Evolutionary conservation across 2,888 invertebrate genomes (phyloP).

Genomic region (Pseudococcus jackbeardsleyi): DNA sequence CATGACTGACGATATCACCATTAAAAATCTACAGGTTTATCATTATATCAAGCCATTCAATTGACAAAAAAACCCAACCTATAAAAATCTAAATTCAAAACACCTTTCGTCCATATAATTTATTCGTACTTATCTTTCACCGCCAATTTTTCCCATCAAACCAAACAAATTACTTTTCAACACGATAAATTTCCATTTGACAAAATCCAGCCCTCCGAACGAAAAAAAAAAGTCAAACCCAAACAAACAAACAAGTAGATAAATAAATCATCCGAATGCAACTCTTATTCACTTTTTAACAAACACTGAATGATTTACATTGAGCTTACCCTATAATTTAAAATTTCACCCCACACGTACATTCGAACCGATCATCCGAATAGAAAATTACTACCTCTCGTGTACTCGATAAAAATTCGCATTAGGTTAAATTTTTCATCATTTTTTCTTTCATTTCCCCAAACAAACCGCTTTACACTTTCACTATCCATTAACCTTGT

Average conservation of each 20-base stretch:
- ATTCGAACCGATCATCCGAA: neutral
- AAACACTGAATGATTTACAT: neutral
- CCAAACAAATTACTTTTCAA: neutral
- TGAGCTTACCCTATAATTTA: neutral
- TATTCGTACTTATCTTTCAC: neutral
- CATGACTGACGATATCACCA: too few species aligned
- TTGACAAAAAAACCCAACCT: too few species aligned
- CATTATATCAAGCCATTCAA: too few species aligned
- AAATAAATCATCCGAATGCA: neutral
- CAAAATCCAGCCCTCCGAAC: neutral
- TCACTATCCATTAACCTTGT: conserved; percentile 1
- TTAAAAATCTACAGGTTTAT: too few species aligned
- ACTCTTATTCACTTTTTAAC: neutral
- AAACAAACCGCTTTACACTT: neutral
- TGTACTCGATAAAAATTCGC: neutral
- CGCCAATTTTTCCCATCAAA: neutral
- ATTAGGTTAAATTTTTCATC: neutral
- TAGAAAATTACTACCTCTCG: neutral
- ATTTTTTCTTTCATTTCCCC: neutral
- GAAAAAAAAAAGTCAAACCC: neutral
- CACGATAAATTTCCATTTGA: neutral
- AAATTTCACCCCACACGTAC: neutral
- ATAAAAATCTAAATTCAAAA: too few species aligned
- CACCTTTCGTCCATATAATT: too few species aligned
- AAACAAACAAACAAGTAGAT: neutral